Percentiles rank a stretch among this genome's conserved stretches.
Conservation (phyloP, 1,140 invertebrate species). For the Drosophila yakuba region DNA sequence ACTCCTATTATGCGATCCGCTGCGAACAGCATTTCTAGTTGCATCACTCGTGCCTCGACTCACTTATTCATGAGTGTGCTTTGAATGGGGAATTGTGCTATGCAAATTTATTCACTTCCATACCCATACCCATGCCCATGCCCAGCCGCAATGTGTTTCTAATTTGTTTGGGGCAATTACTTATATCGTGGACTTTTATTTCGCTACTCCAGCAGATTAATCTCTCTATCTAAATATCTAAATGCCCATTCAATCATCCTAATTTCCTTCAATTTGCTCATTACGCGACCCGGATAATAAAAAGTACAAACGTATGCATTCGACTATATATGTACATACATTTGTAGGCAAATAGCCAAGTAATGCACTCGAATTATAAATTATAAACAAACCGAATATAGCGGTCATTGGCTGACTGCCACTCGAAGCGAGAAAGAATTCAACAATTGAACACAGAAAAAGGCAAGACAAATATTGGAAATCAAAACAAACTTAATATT, state of each 20-base stretch:
- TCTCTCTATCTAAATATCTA: not conserved
- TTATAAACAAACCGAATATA: slow-evolving; percentile 44
- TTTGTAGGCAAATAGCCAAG: slow-evolving; percentile 6
- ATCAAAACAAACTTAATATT: slow-evolving; percentile 36
- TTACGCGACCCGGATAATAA: slow-evolving; percentile 1
- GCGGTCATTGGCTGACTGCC: slow-evolving; percentile 40
- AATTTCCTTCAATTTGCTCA: slow-evolving; percentile 12
- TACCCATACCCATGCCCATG: not conserved
- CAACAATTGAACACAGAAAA: slow-evolving; percentile 1
- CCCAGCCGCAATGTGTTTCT: slow-evolving; percentile 7
- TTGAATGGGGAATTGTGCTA: slow-evolving; percentile 18
- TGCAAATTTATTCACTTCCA: slow-evolving; percentile 32
- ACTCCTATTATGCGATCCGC: slow-evolving; percentile 1
- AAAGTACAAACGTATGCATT: not conserved
- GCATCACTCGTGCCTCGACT: slow-evolving; percentile 24
- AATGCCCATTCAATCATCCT: slow-evolving; percentile 7
- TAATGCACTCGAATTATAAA: slow-evolving; percentile 22
- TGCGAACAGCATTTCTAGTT: slow-evolving; percentile 11
- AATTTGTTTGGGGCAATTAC: slow-evolving; percentile 19
- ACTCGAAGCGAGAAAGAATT: not conserved
- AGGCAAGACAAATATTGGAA: slow-evolving; percentile 14
- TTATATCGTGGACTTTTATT: not conserved
- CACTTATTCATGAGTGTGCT: slow-evolving; percentile 26
- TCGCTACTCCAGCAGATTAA: not conserved
- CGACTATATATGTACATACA: not conserved